These are phyloP conservation scores for Suricata suricatta DNA, from an alignment of 2,113 vertebrate genomes.

Conservation along the genomic window DNA sequence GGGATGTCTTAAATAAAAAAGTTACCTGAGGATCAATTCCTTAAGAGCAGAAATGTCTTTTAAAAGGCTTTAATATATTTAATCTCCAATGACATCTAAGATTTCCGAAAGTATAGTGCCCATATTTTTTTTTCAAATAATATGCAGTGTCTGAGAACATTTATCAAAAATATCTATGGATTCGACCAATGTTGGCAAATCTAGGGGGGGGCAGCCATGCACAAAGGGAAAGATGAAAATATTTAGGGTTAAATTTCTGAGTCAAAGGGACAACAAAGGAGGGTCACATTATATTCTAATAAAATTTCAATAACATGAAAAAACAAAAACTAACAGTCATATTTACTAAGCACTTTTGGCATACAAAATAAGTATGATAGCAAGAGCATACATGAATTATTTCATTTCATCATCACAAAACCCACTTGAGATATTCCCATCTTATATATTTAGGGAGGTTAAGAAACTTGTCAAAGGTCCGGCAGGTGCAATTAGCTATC, in stretches of 20 bases:
- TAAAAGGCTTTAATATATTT: background rate
- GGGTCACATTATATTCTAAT: background rate
- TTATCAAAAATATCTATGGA: background rate
- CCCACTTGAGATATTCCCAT: background rate
- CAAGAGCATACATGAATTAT: accelerated
- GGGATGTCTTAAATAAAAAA: conserved; percentile 55
- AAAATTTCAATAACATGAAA: background rate
- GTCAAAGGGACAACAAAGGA: background rate
- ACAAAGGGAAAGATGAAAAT: background rate
- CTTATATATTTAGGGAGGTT: background rate
- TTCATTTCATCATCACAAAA: background rate
- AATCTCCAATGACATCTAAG: background rate
- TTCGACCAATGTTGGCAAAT: background rate
- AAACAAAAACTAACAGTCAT: background rate
- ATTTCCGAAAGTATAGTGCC: background rate
- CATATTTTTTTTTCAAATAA: background rate
- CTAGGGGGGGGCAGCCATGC: background rate
- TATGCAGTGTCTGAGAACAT: background rate
- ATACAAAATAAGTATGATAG: background rate
- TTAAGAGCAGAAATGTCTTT: background rate
- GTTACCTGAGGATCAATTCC: conserved; percentile 3
- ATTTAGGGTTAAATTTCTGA: background rate
- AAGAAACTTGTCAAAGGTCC: background rate
- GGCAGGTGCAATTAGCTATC: background rate
- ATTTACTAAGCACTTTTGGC: background rate